Percentiles rank a stretch among this genome's conserved stretches.
phyloP scores from a whole-genome alignment of 2,888 invertebrate genomes.

The Allolobophora icterica region DNA sequence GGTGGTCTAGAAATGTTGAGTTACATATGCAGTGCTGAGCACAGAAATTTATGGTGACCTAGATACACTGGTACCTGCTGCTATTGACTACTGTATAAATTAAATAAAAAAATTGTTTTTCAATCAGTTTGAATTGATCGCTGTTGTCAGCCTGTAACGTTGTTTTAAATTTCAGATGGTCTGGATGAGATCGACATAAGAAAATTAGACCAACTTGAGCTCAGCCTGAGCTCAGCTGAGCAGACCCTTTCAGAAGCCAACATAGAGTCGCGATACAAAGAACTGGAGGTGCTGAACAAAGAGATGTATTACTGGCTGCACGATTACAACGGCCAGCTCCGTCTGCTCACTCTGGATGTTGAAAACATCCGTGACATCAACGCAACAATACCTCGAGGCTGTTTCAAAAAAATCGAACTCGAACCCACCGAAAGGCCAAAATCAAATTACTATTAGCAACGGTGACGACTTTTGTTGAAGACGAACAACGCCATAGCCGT shows the following conservation, averaged over 20 bases:
- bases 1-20: too few relatives aligned
- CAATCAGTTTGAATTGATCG: background rate
- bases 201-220: constrained; percentile 64
- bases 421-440: constrained; percentile 45
- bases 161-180: constrained; percentile 36
- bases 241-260: constrained; percentile 53
- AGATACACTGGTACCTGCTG: too few relatives aligned
- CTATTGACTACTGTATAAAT: too few relatives aligned
- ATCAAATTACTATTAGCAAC: constrained; percentile 48
- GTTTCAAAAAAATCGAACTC: constrained; percentile 50
- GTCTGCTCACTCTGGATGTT: constrained; percentile 56
- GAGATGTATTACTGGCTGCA: constrained; percentile 45
- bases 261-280: constrained; percentile 55
- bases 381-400: constrained; percentile 59
- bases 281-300: constrained; percentile 47
- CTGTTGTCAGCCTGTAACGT: background rate
- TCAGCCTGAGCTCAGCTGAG: constrained; percentile 60
- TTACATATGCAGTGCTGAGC: too few relatives aligned
- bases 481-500: constrained; percentile 1
- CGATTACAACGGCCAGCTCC: constrained; percentile 54
- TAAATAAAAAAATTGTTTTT: too few relatives aligned
- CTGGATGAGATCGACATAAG: constrained; percentile 54
- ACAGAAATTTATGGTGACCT: too few relatives aligned
- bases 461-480: constrained; percentile 45
- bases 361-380: constrained; percentile 60